These are phyloP conservation scores for Indicator maculatus DNA, from an alignment of 2,113 vertebrate species.

Conservation along the genomic window DNA sequence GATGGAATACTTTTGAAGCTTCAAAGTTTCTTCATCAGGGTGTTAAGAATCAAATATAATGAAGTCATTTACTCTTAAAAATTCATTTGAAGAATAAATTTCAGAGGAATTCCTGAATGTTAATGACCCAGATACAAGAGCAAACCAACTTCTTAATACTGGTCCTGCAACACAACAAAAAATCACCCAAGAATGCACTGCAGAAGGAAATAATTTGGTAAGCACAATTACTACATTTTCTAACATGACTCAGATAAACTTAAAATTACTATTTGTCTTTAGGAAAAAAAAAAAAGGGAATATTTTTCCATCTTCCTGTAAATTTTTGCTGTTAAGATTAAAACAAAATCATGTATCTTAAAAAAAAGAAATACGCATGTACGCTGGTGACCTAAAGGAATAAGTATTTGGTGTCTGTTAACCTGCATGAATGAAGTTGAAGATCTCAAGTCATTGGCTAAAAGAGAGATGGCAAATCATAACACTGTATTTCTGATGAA, in stretches of 20 bases:
- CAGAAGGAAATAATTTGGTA: slow-evolving; percentile 34
- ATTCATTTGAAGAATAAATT: background rate
- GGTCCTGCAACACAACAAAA: background rate
- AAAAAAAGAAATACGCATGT: background rate
- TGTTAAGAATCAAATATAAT: background rate
- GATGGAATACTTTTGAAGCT: background rate
- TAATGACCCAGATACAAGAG: background rate
- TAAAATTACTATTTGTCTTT: background rate
- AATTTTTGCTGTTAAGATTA: background rate
- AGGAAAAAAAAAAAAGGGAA: background rate
- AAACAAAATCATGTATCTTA: background rate
- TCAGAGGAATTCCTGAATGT: background rate
- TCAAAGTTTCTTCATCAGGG: background rate
- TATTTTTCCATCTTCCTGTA: background rate
- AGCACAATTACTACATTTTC: slow-evolving; percentile 6
- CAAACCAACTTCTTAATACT: background rate
- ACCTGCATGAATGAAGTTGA: background rate
- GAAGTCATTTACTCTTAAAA: background rate
- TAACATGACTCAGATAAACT: slow-evolving; percentile 17
- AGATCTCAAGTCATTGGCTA: background rate
- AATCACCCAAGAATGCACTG: background rate
- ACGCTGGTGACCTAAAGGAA: background rate
- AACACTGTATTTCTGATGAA: background rate
- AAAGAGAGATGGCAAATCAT: background rate
- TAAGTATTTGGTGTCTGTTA: background rate